Evolutionary conservation across 2,113 vertebrate genomes (phyloP), one percentile per base, ranked within the genome.

Genomic region (Jaculus jaculus): DNA sequence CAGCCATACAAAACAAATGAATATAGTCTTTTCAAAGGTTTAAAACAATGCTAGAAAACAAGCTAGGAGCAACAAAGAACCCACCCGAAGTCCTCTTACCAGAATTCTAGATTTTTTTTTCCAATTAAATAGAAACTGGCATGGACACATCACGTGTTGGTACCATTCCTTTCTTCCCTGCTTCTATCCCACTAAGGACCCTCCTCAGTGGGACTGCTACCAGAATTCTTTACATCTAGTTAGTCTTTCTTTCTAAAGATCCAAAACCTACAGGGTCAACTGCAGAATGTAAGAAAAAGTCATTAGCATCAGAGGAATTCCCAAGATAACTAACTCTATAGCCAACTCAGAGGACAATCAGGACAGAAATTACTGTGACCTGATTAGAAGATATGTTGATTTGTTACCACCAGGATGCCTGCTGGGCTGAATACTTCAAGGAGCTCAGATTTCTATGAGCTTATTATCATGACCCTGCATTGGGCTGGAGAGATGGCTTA

Each of bases 221-320:
- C 5, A 92, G 42, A 96, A 75, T 28, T 93, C 73, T 93, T 93
- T 88, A 66, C 10, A 47, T 47, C 37, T 26, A 80, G 74, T 47
- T 68, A 93, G 65, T 83, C 30, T 54, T 74, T 58, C 65, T 73
- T 81, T 72, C 66, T 95, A 39, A 92, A 87, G 75, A 85, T 87
- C 74, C 24, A 68, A 0, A 92, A 91, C 24, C 68, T 60, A 84
- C 7, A 84, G n/a, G 39, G 8, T 77, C 42, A 87, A 82, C 47
- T 61, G 42, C 7, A 81, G 37, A 81, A 91, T 28, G 80, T 8
- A 72, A 90, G 39, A 95, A 65, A 69, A 87, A 77, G 26, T 37
- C 23, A 61, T 34, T 16, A 93, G 21, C 30, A 16, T 7, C 20
- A 47, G 82, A 91, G 37, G 8, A 90, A 91, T 69, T 83, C 58